Percentiles rank a stretch among this genome's conserved stretches.
Evolutionary conservation across 2,888 invertebrate genomes (phyloP).

Genomic region (Tetramorium bicarinatum): DNA sequence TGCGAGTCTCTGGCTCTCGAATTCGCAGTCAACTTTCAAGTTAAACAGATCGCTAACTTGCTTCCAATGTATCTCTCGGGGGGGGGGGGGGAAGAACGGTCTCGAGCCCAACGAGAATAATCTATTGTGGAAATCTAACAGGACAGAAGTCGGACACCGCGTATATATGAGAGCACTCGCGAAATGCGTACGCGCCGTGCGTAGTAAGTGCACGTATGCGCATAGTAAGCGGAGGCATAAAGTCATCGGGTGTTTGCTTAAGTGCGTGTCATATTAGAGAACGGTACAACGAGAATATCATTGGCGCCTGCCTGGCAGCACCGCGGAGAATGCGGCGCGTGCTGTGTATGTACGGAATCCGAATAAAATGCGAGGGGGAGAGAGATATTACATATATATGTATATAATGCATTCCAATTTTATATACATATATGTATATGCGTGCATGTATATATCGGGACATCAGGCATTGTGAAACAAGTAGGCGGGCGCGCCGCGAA

Average conservation of each 20-base stretch:
- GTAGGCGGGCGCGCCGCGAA: conserved; percentile 47
- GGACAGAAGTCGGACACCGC: conserved; percentile 5
- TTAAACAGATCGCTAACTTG: not conserved
- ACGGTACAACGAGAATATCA: conserved; percentile 51
- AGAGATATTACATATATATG: not conserved
- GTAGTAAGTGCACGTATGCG: not conserved
- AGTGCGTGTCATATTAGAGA: conserved; percentile 57
- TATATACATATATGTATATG: not conserved
- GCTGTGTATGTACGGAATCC: conserved; percentile 27
- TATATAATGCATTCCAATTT: not conserved
- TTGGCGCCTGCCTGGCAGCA: conserved; percentile 51
- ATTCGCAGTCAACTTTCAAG: not conserved
- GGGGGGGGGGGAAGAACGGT: not conserved
- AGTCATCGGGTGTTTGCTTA: conserved; percentile 54
- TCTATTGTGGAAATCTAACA: not conserved
- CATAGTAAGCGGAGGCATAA: conserved; percentile 40
- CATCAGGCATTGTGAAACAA: conserved; percentile 49
- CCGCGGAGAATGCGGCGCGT: conserved; percentile 42
- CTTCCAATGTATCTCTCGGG: not conserved
- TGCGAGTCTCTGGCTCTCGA: not conserved
- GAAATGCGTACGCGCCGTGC: conserved; percentile 26
- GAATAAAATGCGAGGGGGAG: conserved; percentile 29
- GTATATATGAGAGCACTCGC: not conserved
- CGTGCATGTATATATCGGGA: not conserved
- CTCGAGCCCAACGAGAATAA: not conserved